Percentiles rank a stretch among this genome's conserved stretches.
Conservation (phyloP, 2,113 vertebrate species). For the Cisticola juncidis region DNA sequence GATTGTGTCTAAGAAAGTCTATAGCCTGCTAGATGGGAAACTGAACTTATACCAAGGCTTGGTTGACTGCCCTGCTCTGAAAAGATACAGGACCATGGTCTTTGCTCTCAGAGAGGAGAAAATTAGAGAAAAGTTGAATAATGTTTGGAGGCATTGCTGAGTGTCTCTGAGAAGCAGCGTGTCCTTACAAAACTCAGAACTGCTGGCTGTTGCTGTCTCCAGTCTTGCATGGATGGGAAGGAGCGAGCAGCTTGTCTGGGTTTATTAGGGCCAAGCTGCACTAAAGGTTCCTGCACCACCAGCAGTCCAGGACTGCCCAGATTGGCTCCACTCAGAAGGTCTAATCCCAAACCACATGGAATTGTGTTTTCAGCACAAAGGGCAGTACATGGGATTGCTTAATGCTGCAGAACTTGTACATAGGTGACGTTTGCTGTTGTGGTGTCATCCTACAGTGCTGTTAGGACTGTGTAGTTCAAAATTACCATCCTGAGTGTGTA, state of each 20-base stretch:
- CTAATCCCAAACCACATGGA: not conserved
- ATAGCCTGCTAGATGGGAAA: not conserved
- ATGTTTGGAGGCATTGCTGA: not conserved
- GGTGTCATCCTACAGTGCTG: not conserved
- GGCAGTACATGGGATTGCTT: not conserved
- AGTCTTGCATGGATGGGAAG: not conserved
- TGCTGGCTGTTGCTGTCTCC: not conserved
- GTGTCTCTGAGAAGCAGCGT: not conserved
- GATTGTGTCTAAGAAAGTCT: not conserved
- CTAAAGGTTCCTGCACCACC: not conserved
- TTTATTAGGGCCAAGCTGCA: not conserved
- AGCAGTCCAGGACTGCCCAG: not conserved
- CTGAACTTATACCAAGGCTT: not conserved
- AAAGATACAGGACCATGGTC: not conserved
- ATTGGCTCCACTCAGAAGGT: not conserved
- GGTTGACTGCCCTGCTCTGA: not conserved
- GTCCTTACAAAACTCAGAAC: not conserved
- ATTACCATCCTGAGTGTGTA: not conserved
- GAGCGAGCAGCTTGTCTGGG: rapidly evolving
- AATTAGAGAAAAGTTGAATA: not conserved
- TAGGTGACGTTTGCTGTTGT: not conserved
- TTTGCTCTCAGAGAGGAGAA: not conserved
- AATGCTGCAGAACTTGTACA: not conserved
- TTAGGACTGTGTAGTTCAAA: not conserved
- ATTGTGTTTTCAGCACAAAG: not conserved